phyloP scores from a whole-genome alignment of 2,797 vertebrate species.

The Falco concolor region DNA sequence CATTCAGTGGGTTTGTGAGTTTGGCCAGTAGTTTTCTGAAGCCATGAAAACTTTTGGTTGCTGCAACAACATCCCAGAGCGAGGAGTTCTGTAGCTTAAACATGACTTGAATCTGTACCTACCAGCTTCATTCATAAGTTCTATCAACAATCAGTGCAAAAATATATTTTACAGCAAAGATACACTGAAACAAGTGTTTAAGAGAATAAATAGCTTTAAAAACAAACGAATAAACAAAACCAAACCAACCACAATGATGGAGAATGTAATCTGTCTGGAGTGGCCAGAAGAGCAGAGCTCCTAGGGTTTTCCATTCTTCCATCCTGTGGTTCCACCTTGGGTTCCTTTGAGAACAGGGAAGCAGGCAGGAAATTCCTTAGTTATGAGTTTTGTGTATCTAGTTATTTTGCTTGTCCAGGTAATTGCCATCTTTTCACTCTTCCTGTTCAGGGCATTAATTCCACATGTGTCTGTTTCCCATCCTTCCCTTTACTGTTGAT shows the following conservation, averaged over 20 bases:
- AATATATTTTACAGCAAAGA: background rate
- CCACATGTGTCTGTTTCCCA: background rate
- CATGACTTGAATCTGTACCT: background rate
- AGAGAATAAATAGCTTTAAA: background rate
- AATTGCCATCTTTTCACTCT: constrained; percentile 13
- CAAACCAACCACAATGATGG: background rate
- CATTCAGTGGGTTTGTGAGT: background rate
- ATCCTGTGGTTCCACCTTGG: background rate
- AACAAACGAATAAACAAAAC: background rate
- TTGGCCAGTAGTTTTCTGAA: background rate
- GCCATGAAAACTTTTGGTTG: background rate
- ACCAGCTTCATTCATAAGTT: background rate
- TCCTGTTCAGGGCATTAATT: constrained; percentile 14
- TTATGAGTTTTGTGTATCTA: constrained; percentile 21
- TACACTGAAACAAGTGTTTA: background rate
- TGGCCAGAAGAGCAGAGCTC: background rate
- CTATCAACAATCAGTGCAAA: background rate
- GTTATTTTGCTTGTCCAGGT: constrained; percentile 21
- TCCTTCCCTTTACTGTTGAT: background rate
- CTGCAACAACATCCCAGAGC: background rate
- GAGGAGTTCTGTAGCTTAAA: background rate
- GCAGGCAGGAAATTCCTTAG: constrained; percentile 40
- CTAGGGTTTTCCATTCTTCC: background rate
- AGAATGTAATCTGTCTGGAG: background rate
- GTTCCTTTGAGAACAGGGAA: constrained; percentile 10